Evolutionary conservation across 2,113 vertebrate genomes (phyloP), one percentile per base, ranked within the genome.

Genomic region (Oncorhynchus tshawytscha): DNA sequence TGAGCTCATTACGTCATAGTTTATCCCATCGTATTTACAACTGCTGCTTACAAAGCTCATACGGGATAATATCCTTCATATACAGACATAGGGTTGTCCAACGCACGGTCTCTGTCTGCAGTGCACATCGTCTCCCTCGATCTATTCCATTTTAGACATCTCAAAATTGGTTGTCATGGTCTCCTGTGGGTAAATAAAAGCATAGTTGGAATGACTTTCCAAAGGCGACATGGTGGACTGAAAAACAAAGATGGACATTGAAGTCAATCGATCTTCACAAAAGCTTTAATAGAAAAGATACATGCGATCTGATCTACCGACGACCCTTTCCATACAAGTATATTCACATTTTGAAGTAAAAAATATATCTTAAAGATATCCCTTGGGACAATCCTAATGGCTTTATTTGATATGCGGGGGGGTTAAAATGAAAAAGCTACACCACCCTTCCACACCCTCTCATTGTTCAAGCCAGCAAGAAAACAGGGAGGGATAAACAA

Each of bases 101-200:
- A 6, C 20, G 34, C 0, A 64, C 22, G 65, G 25, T 27, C 11
- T 78, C 31, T 66, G 0, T 3, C 4, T 22, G 6, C 51, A 13
- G 5, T 71, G 45, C 3, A 20, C 65, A 16, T 70, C 16, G 8
- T 27, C 24, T n/a, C 72, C 66, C 13, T 29, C 0, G 2, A 24
- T 67, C 90, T 71, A 95, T 79, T 95, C 94, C 94, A 95, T 95
- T 89, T 95, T 95, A 67, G 94, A 95, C 92, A 95, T 95, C 89
- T 95, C 94, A 67, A 94, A 94, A 74, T 93, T 92, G 0, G 93
- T 95, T 0, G 92, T 93, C 88, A 93, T 85, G 16, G 80, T 92
- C 86, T 95, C 94, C 94, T 95, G 85, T 13, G 73, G 76, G 74
- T 25, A 86, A 34, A 83, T 74, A 13, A 22, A 31, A 39, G 67